Evolutionary conservation across 2,888 invertebrate genomes (phyloP).

Genomic region (Acleris laterana): DNA sequence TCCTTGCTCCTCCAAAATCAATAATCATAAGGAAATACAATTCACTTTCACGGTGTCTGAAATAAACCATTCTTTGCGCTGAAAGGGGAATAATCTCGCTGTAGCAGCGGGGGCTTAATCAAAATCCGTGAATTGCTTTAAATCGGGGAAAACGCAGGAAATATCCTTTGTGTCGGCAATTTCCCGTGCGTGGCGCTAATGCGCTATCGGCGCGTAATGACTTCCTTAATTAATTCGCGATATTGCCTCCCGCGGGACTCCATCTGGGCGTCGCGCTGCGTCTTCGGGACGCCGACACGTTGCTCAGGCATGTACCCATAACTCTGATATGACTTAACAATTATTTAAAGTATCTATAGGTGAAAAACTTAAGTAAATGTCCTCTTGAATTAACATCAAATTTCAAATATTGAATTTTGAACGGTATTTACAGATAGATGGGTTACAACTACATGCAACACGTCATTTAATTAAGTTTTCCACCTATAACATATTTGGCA

Average conservation of each 20-base stretch:
- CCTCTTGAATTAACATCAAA: too few species aligned
- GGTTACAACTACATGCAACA: too few species aligned
- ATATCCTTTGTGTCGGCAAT: slow-evolving; percentile 82
- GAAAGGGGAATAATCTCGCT: slow-evolving; percentile 83
- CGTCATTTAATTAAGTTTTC: too few species aligned
- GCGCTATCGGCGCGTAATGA: slow-evolving; percentile 81
- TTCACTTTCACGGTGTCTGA: slow-evolving; percentile 82
- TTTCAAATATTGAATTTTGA: too few species aligned
- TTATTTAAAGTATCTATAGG: too few species aligned
- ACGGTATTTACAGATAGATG: too few species aligned
- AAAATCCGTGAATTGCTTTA: slow-evolving; percentile 84
- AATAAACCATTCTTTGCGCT: slow-evolving; percentile 83
- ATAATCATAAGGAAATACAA: slow-evolving; percentile 79
- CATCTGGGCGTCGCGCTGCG: too few species aligned
- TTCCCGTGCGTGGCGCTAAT: slow-evolving; percentile 81
- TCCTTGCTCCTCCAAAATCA: slow-evolving; percentile 58
- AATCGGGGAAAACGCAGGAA: slow-evolving; percentile 84
- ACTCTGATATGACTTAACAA: too few species aligned
- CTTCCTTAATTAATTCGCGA: slow-evolving; percentile 84
- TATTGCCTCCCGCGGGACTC: slow-evolving; percentile 52
- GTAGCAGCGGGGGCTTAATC: slow-evolving; percentile 82
- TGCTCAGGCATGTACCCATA: too few species aligned
- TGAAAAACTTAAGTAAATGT: too few species aligned
- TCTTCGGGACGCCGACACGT: too few species aligned
- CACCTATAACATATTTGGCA: too few species aligned